Conservation (phyloP, 92 coral and sea anemone genomes). For the Parazoanthus darwini region DNA sequence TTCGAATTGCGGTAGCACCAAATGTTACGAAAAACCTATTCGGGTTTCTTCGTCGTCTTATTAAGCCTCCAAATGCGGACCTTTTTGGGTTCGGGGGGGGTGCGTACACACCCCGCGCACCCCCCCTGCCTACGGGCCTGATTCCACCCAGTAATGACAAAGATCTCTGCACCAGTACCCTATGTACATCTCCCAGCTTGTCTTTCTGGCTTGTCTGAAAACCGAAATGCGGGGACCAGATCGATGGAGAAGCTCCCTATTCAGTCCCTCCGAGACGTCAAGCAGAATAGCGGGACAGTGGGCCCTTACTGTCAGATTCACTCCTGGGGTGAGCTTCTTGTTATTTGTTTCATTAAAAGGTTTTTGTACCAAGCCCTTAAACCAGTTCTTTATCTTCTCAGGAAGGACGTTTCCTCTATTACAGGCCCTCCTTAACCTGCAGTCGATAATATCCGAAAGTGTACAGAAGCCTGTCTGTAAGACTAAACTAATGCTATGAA, state of each 20-base stretch:
- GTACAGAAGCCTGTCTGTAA: too few species aligned
- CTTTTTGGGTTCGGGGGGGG: too few species aligned
- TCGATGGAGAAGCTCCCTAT: conserved; percentile 64
- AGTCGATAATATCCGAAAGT: conserved; percentile 59
- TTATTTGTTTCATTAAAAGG: conserved; percentile 47
- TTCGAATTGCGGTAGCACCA: too few species aligned
- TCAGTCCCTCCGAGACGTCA: conserved; percentile 53
- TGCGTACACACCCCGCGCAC: too few species aligned
- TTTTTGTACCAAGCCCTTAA: conserved; percentile 55
- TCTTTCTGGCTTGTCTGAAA: conserved; percentile 47
- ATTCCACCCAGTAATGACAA: conserved; percentile 63
- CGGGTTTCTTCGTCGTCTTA: too few species aligned
- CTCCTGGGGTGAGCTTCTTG: conserved; percentile 15
- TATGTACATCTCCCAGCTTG: conserved; percentile 62
- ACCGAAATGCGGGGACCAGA: conserved; percentile 68
- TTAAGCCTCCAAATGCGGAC: too few species aligned
- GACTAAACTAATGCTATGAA: too few species aligned
- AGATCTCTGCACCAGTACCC: conserved; percentile 49
- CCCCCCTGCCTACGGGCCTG: too few species aligned
- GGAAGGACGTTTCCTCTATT: conserved; percentile 60
- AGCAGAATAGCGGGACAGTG: conserved; percentile 88
- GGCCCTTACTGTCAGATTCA: conserved; percentile 46
- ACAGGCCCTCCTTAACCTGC: conserved; percentile 41
- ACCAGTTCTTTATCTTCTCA: conserved; percentile 66
- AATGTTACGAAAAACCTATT: too few species aligned